Evolutionary conservation across 2,113 vertebrate species (phyloP).

Genomic region (Alligator sinensis): DNA sequence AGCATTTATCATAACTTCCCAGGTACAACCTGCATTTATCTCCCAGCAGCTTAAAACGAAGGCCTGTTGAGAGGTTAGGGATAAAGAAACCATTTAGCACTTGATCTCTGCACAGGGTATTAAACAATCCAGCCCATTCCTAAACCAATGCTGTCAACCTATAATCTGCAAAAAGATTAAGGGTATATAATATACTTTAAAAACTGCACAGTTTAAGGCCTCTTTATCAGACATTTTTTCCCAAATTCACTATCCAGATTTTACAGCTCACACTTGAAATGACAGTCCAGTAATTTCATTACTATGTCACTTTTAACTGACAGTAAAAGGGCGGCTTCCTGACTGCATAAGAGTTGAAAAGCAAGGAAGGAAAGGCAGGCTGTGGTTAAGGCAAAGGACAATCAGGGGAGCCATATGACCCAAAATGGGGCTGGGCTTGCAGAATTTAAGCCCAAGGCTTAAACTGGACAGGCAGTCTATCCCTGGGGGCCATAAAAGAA

Average conservation of each 20-base stretch:
- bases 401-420: no score
- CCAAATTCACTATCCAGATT: conserved; percentile 51
- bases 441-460: no score
- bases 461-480: no score
- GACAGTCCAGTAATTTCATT: conserved; percentile 49
- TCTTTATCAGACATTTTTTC: conserved; percentile 60
- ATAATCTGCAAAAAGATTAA: conserved; percentile 69
- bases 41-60: conserved; percentile 66
- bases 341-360: not conserved
- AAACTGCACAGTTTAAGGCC: conserved; percentile 57
- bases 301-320: conserved; percentile 32
- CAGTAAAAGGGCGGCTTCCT: not conserved
- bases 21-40: conserved; percentile 78
- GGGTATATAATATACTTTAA: conserved; percentile 33
- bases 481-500: no score
- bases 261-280: conserved; percentile 25
- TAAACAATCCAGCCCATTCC: conserved; percentile 64
- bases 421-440: no score
- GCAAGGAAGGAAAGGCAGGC: not conserved
- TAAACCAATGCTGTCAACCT: conserved; percentile 39
- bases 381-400: no score
- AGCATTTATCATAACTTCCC: conserved; percentile 76
- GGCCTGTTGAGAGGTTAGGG: conserved; percentile 74
- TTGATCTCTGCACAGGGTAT: conserved; percentile 70
- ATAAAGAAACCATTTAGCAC: conserved; percentile 73